phyloP scores from a whole-genome alignment of 2,113 vertebrate genomes.

The Ameiurus melas region DNA sequence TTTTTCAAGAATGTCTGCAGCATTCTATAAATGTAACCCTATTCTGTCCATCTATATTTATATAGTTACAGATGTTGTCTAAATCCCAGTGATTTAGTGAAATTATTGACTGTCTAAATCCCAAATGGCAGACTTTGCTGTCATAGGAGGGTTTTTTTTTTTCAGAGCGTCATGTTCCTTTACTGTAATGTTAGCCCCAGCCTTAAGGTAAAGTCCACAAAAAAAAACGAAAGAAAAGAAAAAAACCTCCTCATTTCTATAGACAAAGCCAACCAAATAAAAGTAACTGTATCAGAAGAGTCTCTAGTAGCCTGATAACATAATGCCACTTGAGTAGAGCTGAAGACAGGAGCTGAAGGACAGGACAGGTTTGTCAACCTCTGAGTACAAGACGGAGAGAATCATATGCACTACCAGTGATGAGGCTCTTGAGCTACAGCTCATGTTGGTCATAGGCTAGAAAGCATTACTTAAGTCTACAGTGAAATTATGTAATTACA shows the following conservation, averaged over 20 bases:
- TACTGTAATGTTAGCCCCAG: conserved; percentile 9
- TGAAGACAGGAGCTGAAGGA: conserved; percentile 9
- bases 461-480: conserved; percentile 63
- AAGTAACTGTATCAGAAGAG: conserved; percentile 34
- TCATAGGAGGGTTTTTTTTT: too few relatives aligned
- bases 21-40: neutral
- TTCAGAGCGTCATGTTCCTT: conserved; percentile 28
- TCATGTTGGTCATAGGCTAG: conserved; percentile 51
- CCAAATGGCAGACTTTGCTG: conserved; percentile 27
- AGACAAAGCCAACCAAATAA: conserved; percentile 19
- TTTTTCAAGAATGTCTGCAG: neutral
- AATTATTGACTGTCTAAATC: conserved; percentile 17
- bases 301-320: conserved; percentile 31
- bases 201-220: conserved; percentile 17
- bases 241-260: neutral
- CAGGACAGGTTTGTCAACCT: neutral
- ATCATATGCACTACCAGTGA: conserved; percentile 36
- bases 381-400: conserved; percentile 5
- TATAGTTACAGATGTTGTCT: neutral
- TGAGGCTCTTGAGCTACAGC: neutral
- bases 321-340: conserved; percentile 12
- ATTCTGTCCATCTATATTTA: neutral
- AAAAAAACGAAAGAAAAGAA: neutral
- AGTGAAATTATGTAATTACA: conserved; percentile 73
- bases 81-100: too few relatives aligned